Conservation (phyloP, 2,113 vertebrate genomes). For the Amazona vittata region DNA sequence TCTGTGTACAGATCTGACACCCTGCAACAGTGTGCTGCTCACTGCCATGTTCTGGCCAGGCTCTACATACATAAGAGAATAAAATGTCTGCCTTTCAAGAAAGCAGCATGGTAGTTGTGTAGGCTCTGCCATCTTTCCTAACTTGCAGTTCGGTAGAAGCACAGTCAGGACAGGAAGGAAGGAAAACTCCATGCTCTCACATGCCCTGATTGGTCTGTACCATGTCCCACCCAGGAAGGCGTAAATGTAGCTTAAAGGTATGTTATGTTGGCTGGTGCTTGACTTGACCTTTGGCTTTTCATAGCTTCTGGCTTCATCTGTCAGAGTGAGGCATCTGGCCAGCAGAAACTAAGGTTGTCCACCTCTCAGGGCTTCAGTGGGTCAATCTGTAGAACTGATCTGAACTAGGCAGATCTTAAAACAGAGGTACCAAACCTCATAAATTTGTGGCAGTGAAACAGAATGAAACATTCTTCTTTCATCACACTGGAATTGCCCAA, state of each 20-base stretch:
- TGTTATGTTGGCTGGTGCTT: not conserved
- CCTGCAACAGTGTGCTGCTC: not conserved
- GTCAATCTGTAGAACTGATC: not conserved
- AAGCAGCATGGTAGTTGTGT: not conserved
- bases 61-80: not conserved
- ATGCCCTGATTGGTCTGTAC: not conserved
- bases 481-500: constrained; percentile 23
- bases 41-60: not conserved
- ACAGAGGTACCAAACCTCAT: not conserved
- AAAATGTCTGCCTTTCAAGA: not conserved
- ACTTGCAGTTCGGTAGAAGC: not conserved
- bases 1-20: not conserved
- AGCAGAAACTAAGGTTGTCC: not conserved
- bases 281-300: not conserved
- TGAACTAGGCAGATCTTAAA: not conserved
- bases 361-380: not conserved
- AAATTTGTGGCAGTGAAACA: not conserved
- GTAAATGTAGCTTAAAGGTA: not conserved
- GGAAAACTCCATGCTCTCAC: not conserved
- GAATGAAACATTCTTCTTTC: not conserved
- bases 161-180: not conserved
- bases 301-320: not conserved
- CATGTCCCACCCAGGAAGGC: not conserved
- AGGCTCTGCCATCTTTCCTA: not conserved
- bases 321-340: not conserved